These are phyloP conservation scores for Lordiphosa stackelbergi DNA, from an alignment of 1,140 invertebrate species.

Conservation along the genomic window DNA sequence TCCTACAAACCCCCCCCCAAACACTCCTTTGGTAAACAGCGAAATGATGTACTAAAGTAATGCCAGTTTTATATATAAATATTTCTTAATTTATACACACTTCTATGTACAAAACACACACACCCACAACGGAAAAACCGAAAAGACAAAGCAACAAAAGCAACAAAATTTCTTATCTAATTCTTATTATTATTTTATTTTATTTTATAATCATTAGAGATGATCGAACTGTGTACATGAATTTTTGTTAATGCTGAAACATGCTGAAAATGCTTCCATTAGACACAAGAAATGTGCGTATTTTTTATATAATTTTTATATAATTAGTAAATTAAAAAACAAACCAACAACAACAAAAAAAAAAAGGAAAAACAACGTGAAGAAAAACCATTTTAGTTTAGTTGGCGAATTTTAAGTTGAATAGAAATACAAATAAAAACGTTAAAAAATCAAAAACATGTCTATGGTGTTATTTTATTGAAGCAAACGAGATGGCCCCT, in stretches of 20 bases:
- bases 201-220: slow-evolving; percentile 11
- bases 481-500: too few relatives aligned
- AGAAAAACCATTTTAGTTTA: slow-evolving; percentile 65
- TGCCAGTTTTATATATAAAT: slow-evolving; percentile 54
- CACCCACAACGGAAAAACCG: slow-evolving; percentile 30
- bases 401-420: slow-evolving; percentile 60
- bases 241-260: slow-evolving; percentile 63
- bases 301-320: slow-evolving; percentile 49
- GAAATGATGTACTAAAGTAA: slow-evolving; percentile 25
- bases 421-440: slow-evolving; percentile 56
- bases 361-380: background rate
- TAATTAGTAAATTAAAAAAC: slow-evolving; percentile 46
- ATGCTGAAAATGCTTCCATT: slow-evolving; percentile 70
- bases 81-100: slow-evolving; percentile 17
- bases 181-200: background rate
- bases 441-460: slow-evolving; percentile 62
- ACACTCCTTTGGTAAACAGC: too few relatives aligned
- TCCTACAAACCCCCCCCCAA: too few relatives aligned
- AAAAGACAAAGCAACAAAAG: slow-evolving; percentile 48
- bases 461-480: background rate
- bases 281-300: slow-evolving; percentile 59
- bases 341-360: slow-evolving; percentile 7
- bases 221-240: slow-evolving; percentile 60
- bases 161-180: slow-evolving; percentile 12
- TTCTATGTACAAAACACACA: slow-evolving; percentile 44